Evolutionary conservation across 2,113 vertebrate species (phyloP), one percentile per base, ranked within the genome.

Genomic region (Trematomus loennbergii): DNA sequence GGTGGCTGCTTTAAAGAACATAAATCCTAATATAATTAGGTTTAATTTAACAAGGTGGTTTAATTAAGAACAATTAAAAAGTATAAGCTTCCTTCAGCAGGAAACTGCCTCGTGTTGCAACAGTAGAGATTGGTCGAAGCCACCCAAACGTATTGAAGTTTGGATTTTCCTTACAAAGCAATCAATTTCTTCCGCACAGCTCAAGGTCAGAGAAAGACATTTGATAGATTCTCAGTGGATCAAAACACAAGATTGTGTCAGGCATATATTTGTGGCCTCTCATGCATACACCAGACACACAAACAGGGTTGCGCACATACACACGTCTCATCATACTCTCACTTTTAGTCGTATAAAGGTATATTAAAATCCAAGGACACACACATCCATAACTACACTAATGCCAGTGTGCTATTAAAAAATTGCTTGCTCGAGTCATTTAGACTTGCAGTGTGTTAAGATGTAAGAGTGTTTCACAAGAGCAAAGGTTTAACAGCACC

Each of bases 151-250:
- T 77, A 54, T 36, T 79, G 25, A 64, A 74, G 59, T 59, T 80
- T 49, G 22, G 20, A 49, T 70, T 71, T 73, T 79, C 57, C 49
- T 72, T 16, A 9, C 22, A 53, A 77, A 80, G 67, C 40, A 87
- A 78, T 86, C 66, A 70, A 79, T 88, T 78, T 76, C 20, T 81
- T 75, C 53, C 2, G 16, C 50, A 68, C 57, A 70, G 69, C 62
- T 85, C 79, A 85, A 82, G 81, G 81, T 88, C 79, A 81, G 33
- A 59, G 52, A 58, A 33, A 72, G 65, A 81, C 71, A 83, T 58
- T n/a, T 66, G 62, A 78, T 75, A 79, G 73, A 83, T 74, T 79
- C 22, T 77, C 52, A 25, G 22, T 64, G 49, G 81, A 85, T 81
- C 69, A 68, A 52, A 76, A 64, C 50, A 62, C 18, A n/a, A 68